A percentile compares a stretch with the other conserved stretches of the same genome.
phyloP scores from a whole-genome alignment of 2,888 invertebrate genomes.

The Coenonympha arcania region DNA sequence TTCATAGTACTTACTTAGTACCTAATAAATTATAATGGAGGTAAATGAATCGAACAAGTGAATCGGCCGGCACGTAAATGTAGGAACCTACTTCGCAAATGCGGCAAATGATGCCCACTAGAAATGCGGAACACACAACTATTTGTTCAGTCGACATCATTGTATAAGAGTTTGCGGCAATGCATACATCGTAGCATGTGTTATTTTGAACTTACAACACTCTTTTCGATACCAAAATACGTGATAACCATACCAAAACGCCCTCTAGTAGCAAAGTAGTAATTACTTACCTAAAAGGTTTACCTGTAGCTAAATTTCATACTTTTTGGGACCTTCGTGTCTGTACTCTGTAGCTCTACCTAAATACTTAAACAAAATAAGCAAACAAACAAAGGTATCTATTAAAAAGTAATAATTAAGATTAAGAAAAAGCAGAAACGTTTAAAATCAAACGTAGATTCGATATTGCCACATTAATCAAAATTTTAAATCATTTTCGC shows the following conservation, averaged over 20 bases:
- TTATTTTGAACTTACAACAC: constrained; percentile 71
- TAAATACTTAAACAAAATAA: too few species aligned
- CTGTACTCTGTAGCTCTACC: too few species aligned
- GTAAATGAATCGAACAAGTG: constrained; percentile 33
- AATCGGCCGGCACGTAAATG: constrained; percentile 49
- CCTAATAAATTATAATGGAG: background rate
- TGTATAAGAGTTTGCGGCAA: constrained; percentile 72
- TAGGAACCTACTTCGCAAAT: too few species aligned
- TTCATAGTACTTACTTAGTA: background rate
- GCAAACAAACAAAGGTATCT: too few species aligned
- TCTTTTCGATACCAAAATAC: constrained; percentile 66
- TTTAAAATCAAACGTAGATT: constrained; percentile 4
- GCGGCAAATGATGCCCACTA: constrained; percentile 69
- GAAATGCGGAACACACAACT: constrained; percentile 73
- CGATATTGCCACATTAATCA: constrained; percentile 25
- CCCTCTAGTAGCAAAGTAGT: constrained; percentile 18
- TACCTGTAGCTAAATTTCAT: background rate
- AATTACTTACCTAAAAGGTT: background rate
- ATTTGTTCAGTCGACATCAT: constrained; percentile 72
- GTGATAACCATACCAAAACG: constrained; percentile 64
- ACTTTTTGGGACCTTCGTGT: too few species aligned
- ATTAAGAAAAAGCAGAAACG: too few species aligned
- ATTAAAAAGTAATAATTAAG: too few species aligned
- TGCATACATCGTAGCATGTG: constrained; percentile 62
- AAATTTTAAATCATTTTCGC: constrained; percentile 33